A percentile compares a stretch with the other conserved stretches of the same genome.
These are phyloP conservation scores for Luperina testacea DNA, from an alignment of 2,888 invertebrate species.

Conservation along the genomic window DNA sequence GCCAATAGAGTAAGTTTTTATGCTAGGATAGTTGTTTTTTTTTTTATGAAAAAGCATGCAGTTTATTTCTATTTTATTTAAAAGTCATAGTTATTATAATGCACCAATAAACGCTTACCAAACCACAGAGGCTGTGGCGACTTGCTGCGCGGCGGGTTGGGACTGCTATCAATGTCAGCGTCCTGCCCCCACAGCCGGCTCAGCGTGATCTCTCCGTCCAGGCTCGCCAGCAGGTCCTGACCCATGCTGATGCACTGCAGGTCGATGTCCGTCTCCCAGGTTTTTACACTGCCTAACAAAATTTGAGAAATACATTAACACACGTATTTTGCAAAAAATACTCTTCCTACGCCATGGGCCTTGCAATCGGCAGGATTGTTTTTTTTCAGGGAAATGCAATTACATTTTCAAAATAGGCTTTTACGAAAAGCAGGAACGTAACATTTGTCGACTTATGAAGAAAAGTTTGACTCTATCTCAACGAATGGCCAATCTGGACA, in stretches of 20 bases:
- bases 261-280: slow-evolving; percentile 91
- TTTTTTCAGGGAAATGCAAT: not conserved
- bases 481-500: not conserved
- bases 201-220: slow-evolving; percentile 87
- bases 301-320: not conserved
- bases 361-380: not conserved
- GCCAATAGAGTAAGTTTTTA: not conserved
- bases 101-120: slow-evolving; percentile 72
- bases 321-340: not conserved
- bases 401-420: not conserved
- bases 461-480: not conserved
- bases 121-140: slow-evolving; percentile 86
- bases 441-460: not conserved
- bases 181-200: slow-evolving; percentile 87
- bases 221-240: slow-evolving; percentile 90
- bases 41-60: not conserved
- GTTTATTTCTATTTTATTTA: not conserved
- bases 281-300: slow-evolving; percentile 86
- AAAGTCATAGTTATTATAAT: not conserved
- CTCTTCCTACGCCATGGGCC: not conserved
- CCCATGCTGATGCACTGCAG: slow-evolving; percentile 91
- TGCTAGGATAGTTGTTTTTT: not conserved
- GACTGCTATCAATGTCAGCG: slow-evolving; percentile 79
- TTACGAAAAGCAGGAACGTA: not conserved
- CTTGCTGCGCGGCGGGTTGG: slow-evolving; percentile 76